Evolutionary conservation across 2,113 vertebrate genomes (phyloP), one percentile per base, ranked within the genome.

Genomic region (Carassius carassius): DNA sequence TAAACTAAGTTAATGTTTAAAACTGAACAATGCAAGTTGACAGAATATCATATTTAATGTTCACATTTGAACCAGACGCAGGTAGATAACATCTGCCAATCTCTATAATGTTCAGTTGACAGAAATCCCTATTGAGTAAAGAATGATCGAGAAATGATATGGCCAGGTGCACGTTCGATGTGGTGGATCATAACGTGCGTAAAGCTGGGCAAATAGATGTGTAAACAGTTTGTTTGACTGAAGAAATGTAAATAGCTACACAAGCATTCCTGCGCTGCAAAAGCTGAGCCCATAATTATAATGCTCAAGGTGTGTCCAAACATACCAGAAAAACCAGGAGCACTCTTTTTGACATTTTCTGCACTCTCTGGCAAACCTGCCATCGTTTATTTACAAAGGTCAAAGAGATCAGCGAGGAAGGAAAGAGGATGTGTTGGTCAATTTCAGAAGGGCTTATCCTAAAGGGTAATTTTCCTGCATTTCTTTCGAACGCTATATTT

Each of bases 201-300:
- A 85, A 88, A 83, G 78, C 82, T 84, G 56, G 25, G 90, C 90
- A 92, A 91, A 92, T 92, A 88, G 65, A 87, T 89, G 92, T 89
- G 89, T 93, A 93, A 93, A 93, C 91, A 91, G 86, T 87, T 90
- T 89, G 89, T 88, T 86, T 90, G 86, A 82, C 90, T 49, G 77
- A 90, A 85, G 86, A 86, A 89, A 91, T 86, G 87, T 72, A 89
- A 89, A 89, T 91, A 91, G 92, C 91, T 93, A 90, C 88, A 86
- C 83, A 58, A 90, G 88, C 91, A 93, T 94, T 94, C 90, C 92
- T 91, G 87, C 93, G 93, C 91, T 92, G 94, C 92, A 93, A 94
- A 29, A 94, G 92, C 86, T 72, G 19, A 89, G 84, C 87, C 90
- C 89, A 90, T 95, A 94, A 94, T 94, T 94, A 93, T 90, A 92